Percentiles rank a stretch among this genome's conserved stretches.
Evolutionary conservation across 1,140 invertebrate genomes (phyloP).

Genomic region (Aphelenchoides besseyi): DNA sequence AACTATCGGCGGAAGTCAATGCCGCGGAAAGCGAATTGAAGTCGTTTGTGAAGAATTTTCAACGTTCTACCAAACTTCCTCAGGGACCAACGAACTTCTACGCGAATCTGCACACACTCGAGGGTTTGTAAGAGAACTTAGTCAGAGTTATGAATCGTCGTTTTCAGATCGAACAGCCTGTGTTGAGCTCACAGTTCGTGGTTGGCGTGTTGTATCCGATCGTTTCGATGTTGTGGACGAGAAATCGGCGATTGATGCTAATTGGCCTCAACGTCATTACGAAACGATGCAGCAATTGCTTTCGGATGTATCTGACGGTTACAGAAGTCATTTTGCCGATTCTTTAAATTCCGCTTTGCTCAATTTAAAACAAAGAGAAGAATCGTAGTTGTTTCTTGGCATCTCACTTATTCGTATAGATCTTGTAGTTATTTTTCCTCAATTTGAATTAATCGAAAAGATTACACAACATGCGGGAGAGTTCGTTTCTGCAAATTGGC

Average conservation of each 20-base stretch:
- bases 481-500: background rate
- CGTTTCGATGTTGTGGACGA: constrained; percentile 43
- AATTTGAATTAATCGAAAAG: background rate
- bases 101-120: constrained; percentile 42
- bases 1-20: constrained; percentile 30
- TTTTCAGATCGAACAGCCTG: constrained; percentile 41
- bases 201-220: constrained; percentile 46
- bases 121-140: constrained; percentile 32
- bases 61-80: constrained; percentile 29
- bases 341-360: constrained; percentile 6
- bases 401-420: background rate
- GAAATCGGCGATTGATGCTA: constrained; percentile 37
- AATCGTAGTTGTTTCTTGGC: background rate
- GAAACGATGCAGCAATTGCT: constrained; percentile 39
- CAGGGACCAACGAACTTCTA: constrained; percentile 41
- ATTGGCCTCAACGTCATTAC: constrained; percentile 20
- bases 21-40: constrained; percentile 41
- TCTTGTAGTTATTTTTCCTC: background rate
- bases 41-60: constrained; percentile 30
- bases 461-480: background rate
- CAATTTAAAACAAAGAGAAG: constrained; percentile 15
- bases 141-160: constrained; percentile 3
- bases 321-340: constrained; percentile 17
- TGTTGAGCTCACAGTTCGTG: constrained; percentile 39
- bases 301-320: constrained; percentile 13